These are phyloP conservation scores for Melipona quadrifasciata DNA, from an alignment of 1,140 invertebrate genomes.

Conservation along the genomic window DNA sequence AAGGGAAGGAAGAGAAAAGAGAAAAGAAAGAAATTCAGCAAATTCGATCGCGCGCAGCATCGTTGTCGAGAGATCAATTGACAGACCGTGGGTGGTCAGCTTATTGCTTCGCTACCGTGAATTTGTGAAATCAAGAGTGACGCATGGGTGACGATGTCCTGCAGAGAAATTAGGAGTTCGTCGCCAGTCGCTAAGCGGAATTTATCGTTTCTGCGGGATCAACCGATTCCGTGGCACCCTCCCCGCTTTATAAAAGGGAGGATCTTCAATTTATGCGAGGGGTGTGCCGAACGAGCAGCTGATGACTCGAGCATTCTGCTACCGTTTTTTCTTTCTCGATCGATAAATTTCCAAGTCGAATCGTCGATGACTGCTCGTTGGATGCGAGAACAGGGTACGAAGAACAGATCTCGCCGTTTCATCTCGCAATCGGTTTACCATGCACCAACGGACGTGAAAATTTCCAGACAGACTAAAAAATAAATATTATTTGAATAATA, in stretches of 20 bases:
- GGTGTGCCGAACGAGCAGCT: slow-evolving; percentile 30
- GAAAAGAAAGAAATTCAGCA: background rate
- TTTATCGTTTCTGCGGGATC: slow-evolving; percentile 63
- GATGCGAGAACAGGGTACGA: slow-evolving; percentile 2
- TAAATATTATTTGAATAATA: background rate
- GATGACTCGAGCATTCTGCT: slow-evolving; percentile 7
- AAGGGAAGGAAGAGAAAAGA: too few relatives aligned
- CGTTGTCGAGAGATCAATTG: slow-evolving; percentile 30
- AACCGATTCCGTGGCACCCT: slow-evolving; percentile 26
- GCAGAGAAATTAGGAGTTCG: slow-evolving; percentile 60
- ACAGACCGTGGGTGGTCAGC: slow-evolving; percentile 55
- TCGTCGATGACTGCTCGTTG: slow-evolving; percentile 8
- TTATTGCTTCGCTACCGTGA: slow-evolving; percentile 62
- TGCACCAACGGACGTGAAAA: too few relatives aligned
- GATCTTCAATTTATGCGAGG: slow-evolving; percentile 41
- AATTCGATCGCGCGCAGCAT: slow-evolving; percentile 25
- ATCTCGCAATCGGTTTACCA: background rate
- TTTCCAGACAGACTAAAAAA: background rate
- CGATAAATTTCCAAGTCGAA: slow-evolving; percentile 42
- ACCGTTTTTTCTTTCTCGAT: background rate
- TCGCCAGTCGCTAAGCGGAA: slow-evolving; percentile 54
- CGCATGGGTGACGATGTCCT: slow-evolving; percentile 46
- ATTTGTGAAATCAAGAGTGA: slow-evolving; percentile 50
- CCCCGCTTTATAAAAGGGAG: background rate
- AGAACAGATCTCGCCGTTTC: background rate